Base-by-base conservation (phyloP, 2,888 invertebrate genomes). In the Uropetala carovei region DNA sequence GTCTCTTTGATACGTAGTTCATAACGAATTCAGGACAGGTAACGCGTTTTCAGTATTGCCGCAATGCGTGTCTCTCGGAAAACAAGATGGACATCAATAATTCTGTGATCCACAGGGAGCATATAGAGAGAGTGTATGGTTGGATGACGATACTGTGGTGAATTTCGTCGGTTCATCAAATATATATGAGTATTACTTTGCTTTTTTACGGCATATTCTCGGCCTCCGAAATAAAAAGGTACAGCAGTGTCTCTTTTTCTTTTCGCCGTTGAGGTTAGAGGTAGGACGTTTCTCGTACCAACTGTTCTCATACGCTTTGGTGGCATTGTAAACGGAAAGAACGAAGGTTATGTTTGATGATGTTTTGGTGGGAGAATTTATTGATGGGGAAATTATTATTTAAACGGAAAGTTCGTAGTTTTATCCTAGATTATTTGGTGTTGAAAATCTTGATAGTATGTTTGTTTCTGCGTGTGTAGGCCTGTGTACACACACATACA, bases 81-180 rank as follows among this genome's bases (percentile, higher is more conserved):
- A n/a, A 83, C 56, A 83, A 83, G 83, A 83, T 83, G 57, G 83
- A 18, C 83, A 83, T 83, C 83, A 83, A 83, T 83, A 83, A 83
- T 83, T 83, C 83, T 5, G 56, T 18, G 14, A 57, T 57, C 56
- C 83, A 57, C 43, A 43, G 11, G 22, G 43, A 30, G 27, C 4
- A 7, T n/a, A n/a, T 43, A 43, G 43, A 43, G 56, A 57, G 56
- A 83, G 30, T 0, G 83, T 22, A 83, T 16, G 56, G 82, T 57
- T 43, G 83, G 83, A 83, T 43, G 56, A 57, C n/a, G 83, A 83
- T 18, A 57, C 57, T 43, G n/a, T 57, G 83, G 56, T 8, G 13
- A 56, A 83, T 43, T 83, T 57, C 83, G 83, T 18, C 83, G 57
- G 56, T 83, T 83, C 57, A 83, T 83, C 83, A 83, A 83, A 83